phyloP scores from a whole-genome alignment of 2,888 invertebrate genomes.

The Parelbella ahira region DNA sequence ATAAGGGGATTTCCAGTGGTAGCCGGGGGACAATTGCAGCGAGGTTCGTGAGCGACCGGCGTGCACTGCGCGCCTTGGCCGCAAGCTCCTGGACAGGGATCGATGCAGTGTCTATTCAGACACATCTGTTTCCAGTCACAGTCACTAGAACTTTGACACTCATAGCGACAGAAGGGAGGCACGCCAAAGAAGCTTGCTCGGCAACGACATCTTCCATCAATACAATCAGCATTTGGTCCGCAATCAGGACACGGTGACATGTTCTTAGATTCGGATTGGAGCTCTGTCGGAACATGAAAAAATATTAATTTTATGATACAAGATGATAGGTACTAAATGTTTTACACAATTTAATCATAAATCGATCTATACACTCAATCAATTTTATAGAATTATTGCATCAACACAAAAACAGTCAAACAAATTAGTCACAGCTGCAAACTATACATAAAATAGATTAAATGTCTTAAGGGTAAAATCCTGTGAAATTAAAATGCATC shows the following conservation, averaged over 20 bases:
- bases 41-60: constrained; percentile 85
- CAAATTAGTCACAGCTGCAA: too few species aligned
- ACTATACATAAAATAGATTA: too few species aligned
- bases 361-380: too few species aligned
- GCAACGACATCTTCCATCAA: constrained; percentile 85
- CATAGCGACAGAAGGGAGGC: constrained; percentile 87
- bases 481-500: too few species aligned
- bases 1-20: constrained; percentile 88
- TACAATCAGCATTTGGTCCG: constrained; percentile 87
- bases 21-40: constrained; percentile 84
- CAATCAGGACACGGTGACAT: constrained; percentile 85
- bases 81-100: constrained; percentile 88
- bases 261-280: constrained; percentile 50
- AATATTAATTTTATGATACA: too few species aligned
- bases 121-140: constrained; percentile 86
- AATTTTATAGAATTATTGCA: too few species aligned
- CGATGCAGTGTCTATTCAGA: constrained; percentile 84
- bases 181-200: constrained; percentile 84
- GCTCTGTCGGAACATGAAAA: constrained; percentile 37
- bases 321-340: too few species aligned
- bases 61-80: constrained; percentile 86
- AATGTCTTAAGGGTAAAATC: too few species aligned
- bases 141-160: constrained; percentile 86
- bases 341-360: too few species aligned
- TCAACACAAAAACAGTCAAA: too few species aligned